These are phyloP conservation scores for Luscinia luscinia DNA, from an alignment of 2,797 vertebrate genomes.

Conservation along the genomic window DNA sequence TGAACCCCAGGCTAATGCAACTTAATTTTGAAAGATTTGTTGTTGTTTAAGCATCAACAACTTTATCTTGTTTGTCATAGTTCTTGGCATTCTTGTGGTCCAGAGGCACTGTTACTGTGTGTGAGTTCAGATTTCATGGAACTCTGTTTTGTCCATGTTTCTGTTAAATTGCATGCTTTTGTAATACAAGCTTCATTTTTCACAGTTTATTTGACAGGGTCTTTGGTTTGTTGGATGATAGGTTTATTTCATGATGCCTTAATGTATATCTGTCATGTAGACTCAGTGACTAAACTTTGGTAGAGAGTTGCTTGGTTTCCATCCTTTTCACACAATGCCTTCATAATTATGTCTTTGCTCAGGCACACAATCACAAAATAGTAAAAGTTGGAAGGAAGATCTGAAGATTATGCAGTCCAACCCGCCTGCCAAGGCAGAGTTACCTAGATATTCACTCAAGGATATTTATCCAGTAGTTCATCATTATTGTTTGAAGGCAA, in stretches of 20 bases:
- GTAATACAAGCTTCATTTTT: not conserved
- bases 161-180: not conserved
- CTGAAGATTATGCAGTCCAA: not conserved
- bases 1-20: not conserved
- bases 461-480: not conserved
- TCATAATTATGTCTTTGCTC: not conserved
- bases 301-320: not conserved
- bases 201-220: not conserved
- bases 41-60: not conserved
- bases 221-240: not conserved
- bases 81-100: not conserved
- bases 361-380: not conserved
- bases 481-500: not conserved
- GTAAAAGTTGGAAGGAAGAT: not conserved
- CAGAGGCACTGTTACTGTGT: not conserved
- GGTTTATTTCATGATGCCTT: not conserved
- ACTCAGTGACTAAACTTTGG: not conserved
- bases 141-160: not conserved
- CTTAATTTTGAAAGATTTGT: not conserved
- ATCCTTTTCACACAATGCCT: not conserved
- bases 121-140: rapidly evolving
- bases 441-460: not conserved
- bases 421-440: not conserved
- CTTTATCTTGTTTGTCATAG: not conserved
- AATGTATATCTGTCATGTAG: rapidly evolving